Evolutionary conservation across 2,888 invertebrate species (phyloP).

Genomic region (Heliothis peltigera): DNA sequence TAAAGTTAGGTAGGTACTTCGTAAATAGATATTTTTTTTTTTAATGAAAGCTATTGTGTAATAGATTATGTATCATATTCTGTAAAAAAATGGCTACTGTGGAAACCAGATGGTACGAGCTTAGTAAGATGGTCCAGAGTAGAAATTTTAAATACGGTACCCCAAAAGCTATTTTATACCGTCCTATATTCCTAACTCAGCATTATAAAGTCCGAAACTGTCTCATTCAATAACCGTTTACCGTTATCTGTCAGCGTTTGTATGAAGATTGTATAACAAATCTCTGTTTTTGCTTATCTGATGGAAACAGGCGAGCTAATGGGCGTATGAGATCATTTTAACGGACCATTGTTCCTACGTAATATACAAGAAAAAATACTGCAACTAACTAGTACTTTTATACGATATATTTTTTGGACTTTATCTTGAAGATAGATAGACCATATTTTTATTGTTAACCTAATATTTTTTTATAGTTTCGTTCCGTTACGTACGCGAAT

Average conservation of each 20-base stretch:
- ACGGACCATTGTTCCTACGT: constrained; percentile 65
- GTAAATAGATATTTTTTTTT: no score
- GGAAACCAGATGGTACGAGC: no score
- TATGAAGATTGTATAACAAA: constrained; percentile 62
- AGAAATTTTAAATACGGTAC: not conserved
- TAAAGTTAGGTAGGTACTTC: no score
- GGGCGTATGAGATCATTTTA: constrained; percentile 67
- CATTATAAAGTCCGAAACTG: constrained; percentile 53
- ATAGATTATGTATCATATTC: no score
- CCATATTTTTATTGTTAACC: constrained; percentile 38
- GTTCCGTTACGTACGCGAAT: constrained; percentile 23
- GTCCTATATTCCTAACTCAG: constrained; percentile 38
- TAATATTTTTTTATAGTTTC: not conserved
- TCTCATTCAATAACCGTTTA: constrained; percentile 56
- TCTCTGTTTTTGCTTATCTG: constrained; percentile 66
- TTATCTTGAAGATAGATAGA: constrained; percentile 26
- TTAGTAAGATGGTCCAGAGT: not conserved
- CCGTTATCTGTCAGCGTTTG: constrained; percentile 59
- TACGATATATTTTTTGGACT: constrained; percentile 35
- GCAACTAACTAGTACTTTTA: constrained; percentile 48
- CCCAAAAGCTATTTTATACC: constrained; percentile 37
- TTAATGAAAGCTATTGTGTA: no score
- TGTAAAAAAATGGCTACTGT: no score
- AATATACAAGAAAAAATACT: constrained; percentile 55
- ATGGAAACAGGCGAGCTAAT: constrained; percentile 63